phyloP scores from a whole-genome alignment of 2,797 vertebrate genomes.

The Acestrorhynchus altus region DNA sequence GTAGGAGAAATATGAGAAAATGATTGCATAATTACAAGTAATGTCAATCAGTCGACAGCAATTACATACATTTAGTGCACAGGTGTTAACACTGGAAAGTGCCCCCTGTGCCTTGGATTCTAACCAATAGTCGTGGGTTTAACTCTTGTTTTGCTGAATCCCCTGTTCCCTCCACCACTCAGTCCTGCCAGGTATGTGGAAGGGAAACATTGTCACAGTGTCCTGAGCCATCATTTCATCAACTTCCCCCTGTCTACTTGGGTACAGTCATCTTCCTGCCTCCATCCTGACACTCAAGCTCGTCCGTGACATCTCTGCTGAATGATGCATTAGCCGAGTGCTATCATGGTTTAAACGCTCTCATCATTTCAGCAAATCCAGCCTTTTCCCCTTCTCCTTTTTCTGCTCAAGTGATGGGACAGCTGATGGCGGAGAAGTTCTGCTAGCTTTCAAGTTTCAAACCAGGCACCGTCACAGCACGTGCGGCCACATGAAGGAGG shows the following conservation, averaged over 20 bases:
- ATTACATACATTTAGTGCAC: not conserved
- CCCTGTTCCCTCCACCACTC: slow-evolving; percentile 34
- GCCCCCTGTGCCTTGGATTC: not conserved
- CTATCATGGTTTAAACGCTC: slow-evolving; percentile 81
- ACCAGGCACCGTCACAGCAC: slow-evolving; percentile 72
- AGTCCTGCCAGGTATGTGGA: slow-evolving; percentile 46
- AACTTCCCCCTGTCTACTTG: slow-evolving; percentile 57
- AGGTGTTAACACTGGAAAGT: slow-evolving; percentile 1
- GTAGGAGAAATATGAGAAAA: not conserved
- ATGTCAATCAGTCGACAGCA: not conserved
- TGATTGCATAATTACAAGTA: not conserved
- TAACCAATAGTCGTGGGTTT: not conserved
- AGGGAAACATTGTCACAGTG: slow-evolving; percentile 66
- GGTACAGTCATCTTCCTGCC: slow-evolving; percentile 65
- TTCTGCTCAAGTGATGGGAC: slow-evolving; percentile 78
- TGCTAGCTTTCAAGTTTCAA: slow-evolving; percentile 83
- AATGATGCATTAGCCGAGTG: slow-evolving; percentile 75
- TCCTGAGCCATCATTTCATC: slow-evolving; percentile 67
- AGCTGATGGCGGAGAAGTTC: slow-evolving; percentile 81
- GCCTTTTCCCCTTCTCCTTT: slow-evolving; percentile 70
- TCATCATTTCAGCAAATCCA: slow-evolving; percentile 84
- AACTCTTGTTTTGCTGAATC: slow-evolving; percentile 36
- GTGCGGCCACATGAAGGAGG: slow-evolving; percentile 73
- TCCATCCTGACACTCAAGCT: slow-evolving; percentile 66
- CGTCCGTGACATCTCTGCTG: slow-evolving; percentile 72